Evolutionary conservation across 1,140 invertebrate species (phyloP), one percentile per base, ranked within the genome.

Genomic region (Chironomus striatipennis): DNA sequence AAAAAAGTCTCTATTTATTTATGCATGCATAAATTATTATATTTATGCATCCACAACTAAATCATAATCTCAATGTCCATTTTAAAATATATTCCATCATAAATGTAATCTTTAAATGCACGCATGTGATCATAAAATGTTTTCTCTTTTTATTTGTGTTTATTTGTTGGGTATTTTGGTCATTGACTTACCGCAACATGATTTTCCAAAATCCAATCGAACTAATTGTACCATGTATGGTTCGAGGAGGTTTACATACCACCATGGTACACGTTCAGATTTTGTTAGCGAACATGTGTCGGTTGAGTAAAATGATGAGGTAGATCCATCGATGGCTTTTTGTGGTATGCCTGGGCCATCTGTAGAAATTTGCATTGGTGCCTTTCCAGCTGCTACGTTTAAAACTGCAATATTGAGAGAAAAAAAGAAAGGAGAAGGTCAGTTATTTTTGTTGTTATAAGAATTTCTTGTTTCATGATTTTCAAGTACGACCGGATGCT

Each of bases 221-320:
- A 97, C 95, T 70, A 97, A 85, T 81, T 97, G 94, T 47, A 97
- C 94, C 93, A 97, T 95, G 81, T 97, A 97, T 0, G 95, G 95
- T 79, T 97, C 95, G 34, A 97, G 85, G 0, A 97, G 86, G 82
- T 97, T 97, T 77, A 97, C 95, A 83, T 97, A 97, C 94, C 95
- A 97, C 95, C 95, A 97, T 7, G 95, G 95, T 12, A 88, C 86
- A 5, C 88, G 82, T 82, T 97, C 95, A 0, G 88, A 82, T 81
- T 90, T 91, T 0, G 95, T 97, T 42, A 94, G 83, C 0, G 93
- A 95, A 81, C 95, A 97, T 0, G 94, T 97, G 74, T 93, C 91
- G 0, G 88, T 80, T 76, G 85, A 93, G 84, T 91, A 96, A 79
- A 90, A 88, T 67, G 91, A 88, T 8, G 92, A 90, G 1, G 94